Evolutionary conservation across 1,140 invertebrate species (phyloP).

Genomic region (Drosophila subobscura): DNA sequence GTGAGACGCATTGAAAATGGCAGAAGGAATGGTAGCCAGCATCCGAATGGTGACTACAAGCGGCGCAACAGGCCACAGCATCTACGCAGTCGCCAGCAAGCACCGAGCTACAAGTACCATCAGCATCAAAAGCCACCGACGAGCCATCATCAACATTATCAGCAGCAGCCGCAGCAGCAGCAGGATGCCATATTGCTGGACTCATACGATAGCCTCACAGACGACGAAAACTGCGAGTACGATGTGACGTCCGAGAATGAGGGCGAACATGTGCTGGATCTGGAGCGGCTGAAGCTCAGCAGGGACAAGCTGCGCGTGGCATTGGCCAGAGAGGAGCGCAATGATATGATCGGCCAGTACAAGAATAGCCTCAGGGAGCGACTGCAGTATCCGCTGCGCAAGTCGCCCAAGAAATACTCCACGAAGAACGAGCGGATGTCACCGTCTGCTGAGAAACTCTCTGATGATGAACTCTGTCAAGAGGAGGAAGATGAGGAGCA

Average conservation of each 20-base stretch:
- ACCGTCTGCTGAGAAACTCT: constrained; percentile 1
- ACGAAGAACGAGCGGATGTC: constrained; percentile 10
- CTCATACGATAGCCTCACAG: constrained; percentile 49
- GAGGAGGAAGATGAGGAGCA: constrained; percentile 21
- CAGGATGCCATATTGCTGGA: constrained; percentile 38
- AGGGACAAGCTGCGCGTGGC: constrained; percentile 70
- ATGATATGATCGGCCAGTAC: constrained; percentile 38
- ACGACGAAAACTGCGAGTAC: constrained; percentile 54
- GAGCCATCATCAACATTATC: constrained; percentile 13
- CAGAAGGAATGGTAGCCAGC: background rate
- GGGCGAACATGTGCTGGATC: constrained; percentile 38
- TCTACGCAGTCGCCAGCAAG: background rate
- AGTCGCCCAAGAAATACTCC: constrained; percentile 39
- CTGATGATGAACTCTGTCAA: background rate
- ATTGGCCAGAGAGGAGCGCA: constrained; percentile 42
- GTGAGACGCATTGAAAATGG: constrained; percentile 24
- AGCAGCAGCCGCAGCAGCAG: constrained; percentile 21
- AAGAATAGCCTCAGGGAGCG: constrained; percentile 59
- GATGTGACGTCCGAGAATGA: constrained; percentile 51
- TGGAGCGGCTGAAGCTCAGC: constrained; percentile 47
- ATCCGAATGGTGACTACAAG: background rate
- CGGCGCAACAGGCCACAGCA: constrained; percentile 19
- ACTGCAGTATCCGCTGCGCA: constrained; percentile 40
- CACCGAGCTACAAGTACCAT: background rate
- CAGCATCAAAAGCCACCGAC: background rate